Evolutionary conservation across 92 coral and sea anemone species (phyloP), one percentile per base, ranked within the genome.

Genomic region (Porites cylindrica): DNA sequence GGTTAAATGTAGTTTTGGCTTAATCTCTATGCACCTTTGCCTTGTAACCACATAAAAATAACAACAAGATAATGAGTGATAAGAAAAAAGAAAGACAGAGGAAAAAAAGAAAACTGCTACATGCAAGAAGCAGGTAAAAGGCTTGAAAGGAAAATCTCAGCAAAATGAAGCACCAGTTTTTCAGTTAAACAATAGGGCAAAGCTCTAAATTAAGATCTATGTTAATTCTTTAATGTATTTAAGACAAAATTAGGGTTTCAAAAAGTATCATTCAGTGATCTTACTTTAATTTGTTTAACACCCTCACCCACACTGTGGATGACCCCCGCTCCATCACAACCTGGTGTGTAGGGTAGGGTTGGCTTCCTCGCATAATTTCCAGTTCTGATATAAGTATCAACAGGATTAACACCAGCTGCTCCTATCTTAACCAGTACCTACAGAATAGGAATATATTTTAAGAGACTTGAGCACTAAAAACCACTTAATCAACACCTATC

Each of bases 391-490:
- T 97, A 97, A 5, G 99, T 97, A 38, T 97, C 99, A 1, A 97
- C 99, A 51, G 99, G 99, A 79, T 95, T 97, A 21, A 97, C 94
- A 56, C 99, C 98, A 72, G 94, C 98, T 43, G 98, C 97, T 72
- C 61, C 75, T 21, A 97, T 89, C 61, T 91, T 92, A 32, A 97
- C 93, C 18, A 95, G 79, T 70, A 93, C 94, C 99, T 96, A 24
- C 20, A 68, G 11, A 53, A 65, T 10, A n/a, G 13, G 21, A 20
- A 64, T 4, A 18, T 2, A 53, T 13, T 7, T 5, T 10, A 10
- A 32, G 47, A 38, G 47, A 38, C 5, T 38, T 38, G 47, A 38
- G 47, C 47, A 38, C 7, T 38, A 38, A 38, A 38, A 38, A 38
- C 47, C 47, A 38, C 47, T 38, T 38, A 6, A 38, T 38, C 47